Evolutionary conservation across 2,888 invertebrate species (phyloP).

Genomic region (Oligia latruncula): DNA sequence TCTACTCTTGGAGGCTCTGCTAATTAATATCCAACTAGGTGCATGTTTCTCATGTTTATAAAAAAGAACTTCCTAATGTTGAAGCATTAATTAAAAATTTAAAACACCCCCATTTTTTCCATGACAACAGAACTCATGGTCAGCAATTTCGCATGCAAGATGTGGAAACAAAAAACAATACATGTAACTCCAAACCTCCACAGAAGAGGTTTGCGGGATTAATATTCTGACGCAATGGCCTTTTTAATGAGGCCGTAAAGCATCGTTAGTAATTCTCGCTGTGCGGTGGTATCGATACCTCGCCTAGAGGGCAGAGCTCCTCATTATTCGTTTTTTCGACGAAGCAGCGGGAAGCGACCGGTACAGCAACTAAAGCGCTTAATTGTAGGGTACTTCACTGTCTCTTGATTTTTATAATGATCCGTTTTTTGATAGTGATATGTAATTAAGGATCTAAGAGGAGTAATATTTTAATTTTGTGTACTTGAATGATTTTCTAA

Average conservation of each 20-base stretch:
- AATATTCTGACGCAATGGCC: conserved; percentile 72
- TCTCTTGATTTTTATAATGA: conserved; percentile 49
- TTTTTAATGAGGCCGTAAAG: conserved; percentile 78
- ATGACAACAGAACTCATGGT: neutral
- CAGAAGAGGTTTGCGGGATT: conserved; percentile 22
- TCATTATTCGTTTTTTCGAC: conserved; percentile 73
- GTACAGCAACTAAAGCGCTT: conserved; percentile 40
- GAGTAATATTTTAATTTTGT: neutral
- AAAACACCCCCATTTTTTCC: neutral
- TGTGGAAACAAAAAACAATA: neutral
- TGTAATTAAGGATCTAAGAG: neutral
- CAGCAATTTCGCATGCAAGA: neutral
- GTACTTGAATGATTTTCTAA: neutral
- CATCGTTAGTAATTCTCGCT: conserved; percentile 68
- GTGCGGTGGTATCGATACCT: conserved; percentile 73
- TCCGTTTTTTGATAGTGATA: conserved; percentile 9
- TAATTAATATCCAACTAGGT: neutral
- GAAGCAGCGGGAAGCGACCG: conserved; percentile 28
- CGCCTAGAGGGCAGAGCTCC: conserved; percentile 65
- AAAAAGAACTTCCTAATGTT: neutral
- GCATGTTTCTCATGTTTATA: neutral
- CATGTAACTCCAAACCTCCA: conserved; percentile 17
- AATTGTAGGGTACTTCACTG: conserved; percentile 48
- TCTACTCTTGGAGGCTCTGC: neutral
- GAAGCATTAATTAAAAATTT: neutral